phyloP scores from a whole-genome alignment of 2,113 vertebrate genomes.

The Podocnemis expansa region DNA sequence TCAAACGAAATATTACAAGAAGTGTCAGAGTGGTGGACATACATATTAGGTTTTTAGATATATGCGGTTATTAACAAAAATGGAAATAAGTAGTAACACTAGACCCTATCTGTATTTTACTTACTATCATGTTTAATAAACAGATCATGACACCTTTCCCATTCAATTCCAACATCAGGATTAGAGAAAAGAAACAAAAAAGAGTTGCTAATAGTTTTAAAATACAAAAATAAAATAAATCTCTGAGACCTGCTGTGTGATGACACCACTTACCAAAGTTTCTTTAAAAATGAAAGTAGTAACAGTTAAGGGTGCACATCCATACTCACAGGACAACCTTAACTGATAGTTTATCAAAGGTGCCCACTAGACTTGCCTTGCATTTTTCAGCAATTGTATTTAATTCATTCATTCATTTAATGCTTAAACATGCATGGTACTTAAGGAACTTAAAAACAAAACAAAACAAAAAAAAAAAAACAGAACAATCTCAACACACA shows the following conservation, averaged over 20 bases:
- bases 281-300: not conserved
- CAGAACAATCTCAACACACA: not conserved
- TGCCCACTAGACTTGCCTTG: not conserved
- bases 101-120: not conserved
- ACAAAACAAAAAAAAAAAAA: no score
- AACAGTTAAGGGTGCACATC: not conserved
- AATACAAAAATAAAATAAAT: not conserved
- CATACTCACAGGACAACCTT: not conserved
- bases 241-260: not conserved
- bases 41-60: not conserved
- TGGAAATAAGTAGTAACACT: not conserved
- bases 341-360: not conserved
- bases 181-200: not conserved
- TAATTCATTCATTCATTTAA: not conserved
- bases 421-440: not conserved
- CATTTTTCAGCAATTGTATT: not conserved
- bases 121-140: not conserved
- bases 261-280: rapidly evolving
- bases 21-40: not conserved
- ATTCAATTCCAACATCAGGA: not conserved
- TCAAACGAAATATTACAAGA: not conserved
- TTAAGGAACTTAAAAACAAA: not conserved
- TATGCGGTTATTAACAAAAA: not conserved
- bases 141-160: not conserved
- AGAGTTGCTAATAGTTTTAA: not conserved